Evolutionary conservation across 2,797 vertebrate species (phyloP), one percentile per base, ranked within the genome.

Genomic region (Decapterus maruadsi): DNA sequence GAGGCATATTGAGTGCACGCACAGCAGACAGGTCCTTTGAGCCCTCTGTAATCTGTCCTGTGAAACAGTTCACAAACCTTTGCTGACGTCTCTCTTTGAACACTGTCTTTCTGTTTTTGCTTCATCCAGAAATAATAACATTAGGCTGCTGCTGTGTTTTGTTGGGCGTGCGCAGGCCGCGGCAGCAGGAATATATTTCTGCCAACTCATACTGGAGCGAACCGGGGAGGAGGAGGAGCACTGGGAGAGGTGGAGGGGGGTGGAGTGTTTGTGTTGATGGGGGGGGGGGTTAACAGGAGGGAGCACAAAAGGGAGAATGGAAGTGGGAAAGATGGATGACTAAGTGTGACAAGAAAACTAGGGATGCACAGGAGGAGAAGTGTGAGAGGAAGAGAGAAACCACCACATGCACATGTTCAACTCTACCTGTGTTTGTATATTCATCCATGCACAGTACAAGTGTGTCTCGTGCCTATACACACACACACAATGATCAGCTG

Each of bases 141-240:
- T 70, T 51, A 55, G 84, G 73, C 75, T 65, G 81, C 68, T 57
- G 77, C 67, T 74, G 70, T 13, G 81, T 76, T 84, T 76, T 83
- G 73, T 83, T 76, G 4, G 2, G 43, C n/a, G 51, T 64, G 43
- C 65, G 36, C 70, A 72, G 50, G 59, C 72, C 77, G 72, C 84
- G 77, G 73, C 72, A 79, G 78, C 85, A 60, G 81, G 76, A 90
- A 92, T 87, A 83, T 71, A 90, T 89, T 88, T 85, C 71, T 90
- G 85, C 88, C 86, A 87, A 62, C 77, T 87, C 87, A 58, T 43
- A 81, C 64, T 48, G 80, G 82, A 85, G 87, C 38, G 16, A 80
- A 42, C 26, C 0, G 3, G 36, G 22, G 60, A 43, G 56, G 65
- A 43, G 56, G 65, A 46, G 45, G 46, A 36, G n/a, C 29, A 42